A percentile compares a stretch with the other conserved stretches of the same genome.
Evolutionary conservation across 2,888 invertebrate species (phyloP).

Genomic region (Pristionchus arcanus): DNA sequence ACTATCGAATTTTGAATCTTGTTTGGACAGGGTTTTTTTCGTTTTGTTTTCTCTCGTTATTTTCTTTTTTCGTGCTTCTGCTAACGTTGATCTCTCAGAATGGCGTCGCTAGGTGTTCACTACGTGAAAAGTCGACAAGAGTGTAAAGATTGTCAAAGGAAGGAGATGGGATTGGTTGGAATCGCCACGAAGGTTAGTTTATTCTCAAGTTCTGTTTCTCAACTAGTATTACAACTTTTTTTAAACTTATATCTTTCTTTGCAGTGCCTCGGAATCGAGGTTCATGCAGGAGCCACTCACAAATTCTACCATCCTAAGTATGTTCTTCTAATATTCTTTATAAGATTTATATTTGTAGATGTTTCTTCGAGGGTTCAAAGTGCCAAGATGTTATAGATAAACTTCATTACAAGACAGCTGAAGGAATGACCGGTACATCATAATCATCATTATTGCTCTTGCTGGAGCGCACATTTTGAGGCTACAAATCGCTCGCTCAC

Average conservation of each 20-base stretch:
- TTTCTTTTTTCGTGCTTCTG: not conserved
- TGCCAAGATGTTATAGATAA: slow-evolving; percentile 6
- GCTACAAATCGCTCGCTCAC: not conserved
- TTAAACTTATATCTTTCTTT: not conserved
- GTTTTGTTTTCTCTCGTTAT: not conserved
- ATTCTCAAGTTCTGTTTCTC: not conserved
- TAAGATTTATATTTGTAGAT: not conserved
- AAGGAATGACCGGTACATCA: slow-evolving; percentile 10
- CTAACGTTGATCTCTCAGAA: not conserved
- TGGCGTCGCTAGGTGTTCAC: slow-evolving; percentile 12
- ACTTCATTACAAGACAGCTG: not conserved
- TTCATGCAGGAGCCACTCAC: not conserved
- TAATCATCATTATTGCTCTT: not conserved
- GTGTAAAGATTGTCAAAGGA: slow-evolving; percentile 36
- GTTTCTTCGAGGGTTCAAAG: slow-evolving; percentile 19
- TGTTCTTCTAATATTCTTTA: not conserved
- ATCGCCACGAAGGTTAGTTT: slow-evolving; percentile 11
- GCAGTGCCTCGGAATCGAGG: slow-evolving; percentile 41
- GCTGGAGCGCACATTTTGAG: not conserved
- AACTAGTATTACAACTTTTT: not conserved
- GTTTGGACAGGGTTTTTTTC: not conserved
- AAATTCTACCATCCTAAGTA: slow-evolving; percentile 49
- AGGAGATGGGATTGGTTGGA: slow-evolving; percentile 9
- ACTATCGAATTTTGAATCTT: not conserved
- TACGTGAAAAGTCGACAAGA: slow-evolving; percentile 36